Evolutionary conservation across 2,797 vertebrate genomes (phyloP).

Genomic region (Microctenopoma steveboyesi): DNA sequence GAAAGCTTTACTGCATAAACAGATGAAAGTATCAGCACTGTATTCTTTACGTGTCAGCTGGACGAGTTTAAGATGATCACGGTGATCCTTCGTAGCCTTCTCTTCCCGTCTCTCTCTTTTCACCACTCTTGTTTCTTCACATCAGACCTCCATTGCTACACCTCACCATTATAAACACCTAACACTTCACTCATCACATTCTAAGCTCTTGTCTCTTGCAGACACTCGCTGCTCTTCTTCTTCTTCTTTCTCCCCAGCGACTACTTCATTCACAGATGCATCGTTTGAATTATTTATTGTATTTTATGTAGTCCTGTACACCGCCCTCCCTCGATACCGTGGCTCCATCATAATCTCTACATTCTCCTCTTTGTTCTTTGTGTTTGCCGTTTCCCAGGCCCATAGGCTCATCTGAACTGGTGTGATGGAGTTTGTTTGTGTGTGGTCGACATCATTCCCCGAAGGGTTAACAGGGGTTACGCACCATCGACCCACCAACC

Average conservation of each 20-base stretch:
- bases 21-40: background rate
- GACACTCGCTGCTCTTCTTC: background rate
- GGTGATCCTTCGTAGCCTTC: background rate
- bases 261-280: conserved; percentile 36
- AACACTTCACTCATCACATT: conserved; percentile 21
- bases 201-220: conserved; percentile 13
- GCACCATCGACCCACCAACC: conserved; percentile 73
- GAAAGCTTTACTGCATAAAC: background rate
- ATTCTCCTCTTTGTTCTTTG: conserved; percentile 74
- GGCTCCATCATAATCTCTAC: conserved; percentile 71
- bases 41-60: conserved; percentile 18
- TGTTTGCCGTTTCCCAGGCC: conserved; percentile 75
- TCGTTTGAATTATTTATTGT: conserved; percentile 46
- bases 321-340: conserved; percentile 49
- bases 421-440: conserved; percentile 88
- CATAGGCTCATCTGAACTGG: conserved; percentile 82
- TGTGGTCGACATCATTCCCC: conserved; percentile 82
- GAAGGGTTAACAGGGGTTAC: conserved; percentile 86
- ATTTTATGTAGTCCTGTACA: conserved; percentile 41
- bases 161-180: background rate
- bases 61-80: too few species aligned
- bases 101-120: conserved; percentile 12
- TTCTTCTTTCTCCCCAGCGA: background rate
- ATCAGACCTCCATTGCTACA: conserved; percentile 7
- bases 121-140: background rate